Conservation (phyloP, 2,797 vertebrate genomes). For the Oreortyx pictus region DNA sequence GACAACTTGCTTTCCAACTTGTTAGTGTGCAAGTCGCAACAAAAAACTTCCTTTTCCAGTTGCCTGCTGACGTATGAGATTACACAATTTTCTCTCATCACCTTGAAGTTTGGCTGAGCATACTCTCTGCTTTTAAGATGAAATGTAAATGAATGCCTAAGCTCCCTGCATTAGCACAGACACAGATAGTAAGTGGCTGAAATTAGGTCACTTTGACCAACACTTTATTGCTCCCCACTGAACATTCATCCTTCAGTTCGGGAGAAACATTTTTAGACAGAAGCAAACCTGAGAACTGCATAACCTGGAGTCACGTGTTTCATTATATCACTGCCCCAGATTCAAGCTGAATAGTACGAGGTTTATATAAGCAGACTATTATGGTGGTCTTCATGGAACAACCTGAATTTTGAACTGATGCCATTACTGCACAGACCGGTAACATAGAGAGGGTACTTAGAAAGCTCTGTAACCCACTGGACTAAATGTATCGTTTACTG, state of each 20-base stretch:
- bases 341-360: background rate
- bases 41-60: conserved; percentile 64
- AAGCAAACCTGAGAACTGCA: background rate
- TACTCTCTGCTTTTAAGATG: background rate
- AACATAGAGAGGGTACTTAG: background rate
- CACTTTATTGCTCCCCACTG: background rate
- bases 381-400: background rate
- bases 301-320: background rate
- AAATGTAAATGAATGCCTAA: conserved; percentile 35
- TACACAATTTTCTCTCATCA: conserved; percentile 63
- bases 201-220: conserved; percentile 25
- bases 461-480: background rate
- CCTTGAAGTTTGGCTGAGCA: conserved; percentile 26
- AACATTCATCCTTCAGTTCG: background rate
- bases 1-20: conserved; percentile 17
- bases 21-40: conserved; percentile 56
- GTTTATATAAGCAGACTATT: background rate
- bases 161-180: background rate
- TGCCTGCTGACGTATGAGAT: background rate
- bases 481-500: background rate
- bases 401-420: background rate
- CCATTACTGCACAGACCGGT: background rate
- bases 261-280: background rate
- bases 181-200: conserved; percentile 6
- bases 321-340: conserved; percentile 15